Base-by-base conservation (phyloP, 2,113 vertebrate genomes). In the Aphyosemion australe region DNA sequence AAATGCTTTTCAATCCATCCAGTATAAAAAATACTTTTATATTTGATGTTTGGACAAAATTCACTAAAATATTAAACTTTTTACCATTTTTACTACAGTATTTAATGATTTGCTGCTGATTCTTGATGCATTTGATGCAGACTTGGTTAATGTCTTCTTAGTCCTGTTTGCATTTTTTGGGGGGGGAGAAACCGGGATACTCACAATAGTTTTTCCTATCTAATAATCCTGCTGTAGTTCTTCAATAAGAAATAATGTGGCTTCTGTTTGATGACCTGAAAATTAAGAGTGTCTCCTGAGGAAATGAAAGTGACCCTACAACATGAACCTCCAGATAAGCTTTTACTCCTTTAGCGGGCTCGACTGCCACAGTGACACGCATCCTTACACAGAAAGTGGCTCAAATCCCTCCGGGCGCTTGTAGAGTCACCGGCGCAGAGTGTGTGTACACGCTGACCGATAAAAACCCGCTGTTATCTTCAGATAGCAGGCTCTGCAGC, bases 401-500 rank as follows among this genome's bases (percentile, higher is more conserved):
- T 54, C 50, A 26, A 61, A 65, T 83, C 82, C 83, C 82, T 54
- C 60, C 8, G 45, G 83, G 66, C 69, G 67, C 76, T 73, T 79
- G 82, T 86, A 55, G 57, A 76, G 70, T 79, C 71, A 67, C 64
- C 56, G 7, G 74, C 14, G 37, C 64, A 18, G 65, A 57, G 80
- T 74, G 75, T 78, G 52, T 78, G 75, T 62, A 83, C 82, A 83
- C 37, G 56, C 78, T 78, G 82, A 73, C 86, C 62, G 72, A 75
- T 84, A 86, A 87, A 80, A 71, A 82, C 39, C 51, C 76, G 14
- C 59, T 52, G 82, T 86, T 91, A 84, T 89, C 88, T 87, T 72
- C 72, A 76, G 69, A 85, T 84, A 78, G 78, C 82, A 82, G 78
- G 68, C 69, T 56, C 82, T 72, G 78, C 50, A 50, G 78, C 79